Percentiles rank a stretch among this genome's conserved stretches.
These are phyloP conservation scores for Drosophila kikkawai DNA, from an alignment of 1,140 invertebrate genomes.

Conservation along the genomic window DNA sequence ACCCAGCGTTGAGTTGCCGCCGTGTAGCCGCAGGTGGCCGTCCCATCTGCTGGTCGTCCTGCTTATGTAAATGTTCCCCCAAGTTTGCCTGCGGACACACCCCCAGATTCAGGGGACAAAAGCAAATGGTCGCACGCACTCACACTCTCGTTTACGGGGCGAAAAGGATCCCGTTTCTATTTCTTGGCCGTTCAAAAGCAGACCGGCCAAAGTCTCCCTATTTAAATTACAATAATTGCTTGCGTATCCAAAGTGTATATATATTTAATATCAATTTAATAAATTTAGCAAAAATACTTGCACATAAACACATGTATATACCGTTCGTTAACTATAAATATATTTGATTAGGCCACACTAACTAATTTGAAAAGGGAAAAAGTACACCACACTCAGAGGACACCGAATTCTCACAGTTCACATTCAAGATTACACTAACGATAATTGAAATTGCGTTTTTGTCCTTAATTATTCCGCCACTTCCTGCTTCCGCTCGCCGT, in stretches of 20 bases:
- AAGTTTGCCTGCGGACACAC: slow-evolving; percentile 19
- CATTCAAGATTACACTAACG: slow-evolving; percentile 40
- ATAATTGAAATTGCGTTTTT: slow-evolving; percentile 48
- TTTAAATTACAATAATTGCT: slow-evolving; percentile 35
- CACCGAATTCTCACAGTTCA: slow-evolving; percentile 22
- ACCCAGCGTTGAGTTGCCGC: slow-evolving; percentile 41
- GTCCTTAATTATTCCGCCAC: slow-evolving; percentile 32
- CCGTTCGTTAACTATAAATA: slow-evolving; percentile 28
- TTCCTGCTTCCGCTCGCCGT: slow-evolving; percentile 10
- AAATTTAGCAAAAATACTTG: slow-evolving; percentile 64
- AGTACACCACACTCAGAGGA: slow-evolving; percentile 45
- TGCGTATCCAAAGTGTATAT: slow-evolving; percentile 30
- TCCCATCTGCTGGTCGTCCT: slow-evolving; percentile 37
- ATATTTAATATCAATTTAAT: slow-evolving; percentile 43
- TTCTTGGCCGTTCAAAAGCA: slow-evolving; percentile 18
- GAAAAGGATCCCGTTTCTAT: slow-evolving; percentile 16
- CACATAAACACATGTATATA: slow-evolving; percentile 41
- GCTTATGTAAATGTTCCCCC: slow-evolving; percentile 66
- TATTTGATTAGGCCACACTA: slow-evolving; percentile 66
- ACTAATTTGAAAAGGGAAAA: slow-evolving; percentile 57
- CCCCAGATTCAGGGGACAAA: slow-evolving; percentile 7
- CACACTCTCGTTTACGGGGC: slow-evolving; percentile 2
- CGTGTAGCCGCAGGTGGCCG: slow-evolving; percentile 71
- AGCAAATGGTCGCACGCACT: slow-evolving; percentile 1
- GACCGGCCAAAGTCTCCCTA: slow-evolving; percentile 1